phyloP scores from a whole-genome alignment of 2,113 vertebrate species.

The Saguinus midas region DNA sequence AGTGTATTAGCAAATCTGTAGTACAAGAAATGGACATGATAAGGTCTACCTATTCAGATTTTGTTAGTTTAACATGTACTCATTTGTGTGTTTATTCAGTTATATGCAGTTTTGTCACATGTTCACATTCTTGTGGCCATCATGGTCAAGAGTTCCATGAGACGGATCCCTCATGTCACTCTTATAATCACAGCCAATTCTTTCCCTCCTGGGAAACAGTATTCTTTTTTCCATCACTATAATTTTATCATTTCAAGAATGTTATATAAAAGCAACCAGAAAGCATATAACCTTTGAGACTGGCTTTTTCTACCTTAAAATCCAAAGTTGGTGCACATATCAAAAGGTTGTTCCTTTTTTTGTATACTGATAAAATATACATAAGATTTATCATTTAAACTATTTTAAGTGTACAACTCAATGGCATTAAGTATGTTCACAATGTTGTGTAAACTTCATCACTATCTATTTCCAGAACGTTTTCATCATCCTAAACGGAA shows the following conservation, averaged over 20 bases:
- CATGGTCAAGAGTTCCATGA: background rate
- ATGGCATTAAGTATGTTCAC: background rate
- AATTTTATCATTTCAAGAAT: background rate
- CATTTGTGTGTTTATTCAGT: background rate
- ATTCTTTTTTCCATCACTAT: background rate
- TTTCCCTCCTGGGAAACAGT: background rate
- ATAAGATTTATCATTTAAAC: background rate
- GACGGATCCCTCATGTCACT: background rate
- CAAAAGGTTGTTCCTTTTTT: background rate
- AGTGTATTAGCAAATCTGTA: background rate
- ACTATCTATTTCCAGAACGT: background rate
- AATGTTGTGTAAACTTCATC: background rate
- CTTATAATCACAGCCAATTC: background rate
- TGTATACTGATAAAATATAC: background rate
- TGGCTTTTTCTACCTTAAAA: background rate
- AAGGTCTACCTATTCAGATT: background rate
- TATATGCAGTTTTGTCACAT: background rate
- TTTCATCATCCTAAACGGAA: background rate
- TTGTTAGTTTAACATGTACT: background rate
- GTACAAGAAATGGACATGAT: background rate
- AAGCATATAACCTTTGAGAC: background rate
- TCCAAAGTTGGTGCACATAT: background rate
- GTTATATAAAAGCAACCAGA: background rate
- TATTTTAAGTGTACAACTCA: background rate
- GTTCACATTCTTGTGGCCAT: background rate